Evolutionary conservation across 2,113 vertebrate species (phyloP).

Genomic region (Bolborhynchus lineola): DNA sequence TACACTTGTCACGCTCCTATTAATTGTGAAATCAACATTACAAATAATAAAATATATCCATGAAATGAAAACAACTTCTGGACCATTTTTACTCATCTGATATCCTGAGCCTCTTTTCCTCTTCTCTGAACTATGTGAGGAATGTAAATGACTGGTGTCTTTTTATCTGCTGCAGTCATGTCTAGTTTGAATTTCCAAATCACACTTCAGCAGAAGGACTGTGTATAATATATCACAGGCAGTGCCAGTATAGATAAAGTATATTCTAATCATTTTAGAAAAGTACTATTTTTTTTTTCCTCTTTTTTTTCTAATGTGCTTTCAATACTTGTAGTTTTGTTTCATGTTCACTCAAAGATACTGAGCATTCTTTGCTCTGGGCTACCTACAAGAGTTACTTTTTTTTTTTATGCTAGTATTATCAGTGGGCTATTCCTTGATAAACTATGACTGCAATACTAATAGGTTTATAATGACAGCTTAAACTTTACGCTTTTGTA

Average conservation of each 20-base stretch:
- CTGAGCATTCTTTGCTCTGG: constrained; percentile 1
- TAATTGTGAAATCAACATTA: constrained; percentile 14
- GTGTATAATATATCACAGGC: not conserved
- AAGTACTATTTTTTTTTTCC: not conserved
- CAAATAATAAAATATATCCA: not conserved
- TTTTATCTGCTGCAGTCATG: not conserved
- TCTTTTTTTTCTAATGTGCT: not conserved
- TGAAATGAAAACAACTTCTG: constrained; percentile 36
- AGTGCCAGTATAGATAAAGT: not conserved
- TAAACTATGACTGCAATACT: constrained; percentile 68
- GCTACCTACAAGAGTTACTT: not conserved
- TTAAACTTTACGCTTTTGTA: constrained; percentile 51
- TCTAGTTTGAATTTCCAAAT: not conserved
- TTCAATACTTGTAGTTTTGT: constrained; percentile 14
- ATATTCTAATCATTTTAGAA: not conserved
- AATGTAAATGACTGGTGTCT: not conserved
- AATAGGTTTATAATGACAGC: constrained; percentile 36
- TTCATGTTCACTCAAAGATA: constrained; percentile 42
- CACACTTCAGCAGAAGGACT: not conserved
- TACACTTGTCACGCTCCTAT: not conserved
- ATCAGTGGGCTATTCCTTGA: constrained; percentile 77
- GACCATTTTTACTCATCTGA: not conserved
- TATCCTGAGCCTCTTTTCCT: not conserved
- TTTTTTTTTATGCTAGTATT: constrained; percentile 22
- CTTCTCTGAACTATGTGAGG: not conserved